phyloP scores from a whole-genome alignment of 2,888 invertebrate genomes.

The Tetranychus piercei region DNA sequence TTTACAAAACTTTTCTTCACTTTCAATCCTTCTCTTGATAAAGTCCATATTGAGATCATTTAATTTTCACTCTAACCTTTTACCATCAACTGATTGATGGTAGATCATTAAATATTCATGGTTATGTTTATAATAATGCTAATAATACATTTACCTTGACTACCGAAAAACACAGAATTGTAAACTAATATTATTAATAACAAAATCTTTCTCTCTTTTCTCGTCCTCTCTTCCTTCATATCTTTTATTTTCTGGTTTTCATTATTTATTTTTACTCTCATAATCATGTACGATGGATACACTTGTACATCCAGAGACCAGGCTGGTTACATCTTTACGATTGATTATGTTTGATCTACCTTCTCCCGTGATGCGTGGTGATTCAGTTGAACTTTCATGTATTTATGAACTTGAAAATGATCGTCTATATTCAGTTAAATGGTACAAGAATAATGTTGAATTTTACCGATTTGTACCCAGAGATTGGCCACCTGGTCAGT shows the following conservation, averaged over 20 bases:
- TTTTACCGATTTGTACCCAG: constrained; percentile 68
- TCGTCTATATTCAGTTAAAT: constrained; percentile 24
- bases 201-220: neutral
- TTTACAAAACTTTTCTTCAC: too few species aligned
- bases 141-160: neutral
- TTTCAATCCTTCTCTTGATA: too few species aligned
- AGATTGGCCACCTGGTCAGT: constrained; percentile 17
- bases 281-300: too few species aligned
- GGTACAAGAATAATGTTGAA: constrained; percentile 38
- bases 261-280: neutral
- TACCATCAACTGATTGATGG: too few species aligned
- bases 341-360: constrained; percentile 26
- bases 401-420: constrained; percentile 27
- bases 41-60: too few species aligned
- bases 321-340: neutral
- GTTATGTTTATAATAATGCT: too few species aligned
- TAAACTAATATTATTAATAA: neutral
- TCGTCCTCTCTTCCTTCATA: neutral
- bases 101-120: too few species aligned
- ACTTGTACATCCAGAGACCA: neutral
- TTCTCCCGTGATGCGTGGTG: constrained; percentile 23
- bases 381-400: constrained; percentile 27
- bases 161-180: neutral
- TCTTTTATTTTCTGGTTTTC: neutral
- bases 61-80: too few species aligned